Conservation (phyloP, 92 coral and sea anemone genomes). For the Zoanthus sociatus region DNA sequence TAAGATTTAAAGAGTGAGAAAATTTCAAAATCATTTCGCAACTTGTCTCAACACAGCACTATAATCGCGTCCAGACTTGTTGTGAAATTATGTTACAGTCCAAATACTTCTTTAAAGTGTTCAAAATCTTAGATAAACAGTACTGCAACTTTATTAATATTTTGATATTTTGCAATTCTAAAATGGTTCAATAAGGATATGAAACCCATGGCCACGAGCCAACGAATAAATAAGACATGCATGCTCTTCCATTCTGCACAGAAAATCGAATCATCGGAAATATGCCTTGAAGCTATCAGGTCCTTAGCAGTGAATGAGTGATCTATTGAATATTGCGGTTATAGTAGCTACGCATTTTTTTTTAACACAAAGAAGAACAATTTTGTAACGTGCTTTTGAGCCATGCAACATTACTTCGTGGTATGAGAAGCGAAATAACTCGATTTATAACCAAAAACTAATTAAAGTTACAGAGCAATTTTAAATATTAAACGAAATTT, state of each 20-base stretch:
- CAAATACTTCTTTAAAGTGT: not conserved
- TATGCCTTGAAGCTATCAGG: too few species aligned
- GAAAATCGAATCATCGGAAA: too few species aligned
- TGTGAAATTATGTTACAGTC: not conserved
- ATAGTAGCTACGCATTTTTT: too few species aligned
- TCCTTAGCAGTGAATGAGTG: too few species aligned
- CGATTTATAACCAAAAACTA: too few species aligned
- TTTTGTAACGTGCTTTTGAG: not conserved
- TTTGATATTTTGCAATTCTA: not conserved
- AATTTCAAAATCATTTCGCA: not conserved
- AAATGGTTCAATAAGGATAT: not conserved
- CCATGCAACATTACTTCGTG: not conserved
- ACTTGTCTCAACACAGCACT: not conserved
- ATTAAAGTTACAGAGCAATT: not conserved
- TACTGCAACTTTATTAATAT: not conserved
- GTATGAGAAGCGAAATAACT: not conserved
- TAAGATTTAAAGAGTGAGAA: not conserved
- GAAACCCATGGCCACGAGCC: not conserved
- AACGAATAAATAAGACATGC: too few species aligned
- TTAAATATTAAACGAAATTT: not conserved
- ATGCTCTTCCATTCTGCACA: too few species aligned
- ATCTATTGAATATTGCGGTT: too few species aligned
- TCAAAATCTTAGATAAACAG: conserved; percentile 27
- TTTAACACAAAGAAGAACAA: too few species aligned
- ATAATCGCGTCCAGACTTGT: not conserved